Conservation (phyloP, 2,797 vertebrate species). For the Premnoplex brunnescens region DNA sequence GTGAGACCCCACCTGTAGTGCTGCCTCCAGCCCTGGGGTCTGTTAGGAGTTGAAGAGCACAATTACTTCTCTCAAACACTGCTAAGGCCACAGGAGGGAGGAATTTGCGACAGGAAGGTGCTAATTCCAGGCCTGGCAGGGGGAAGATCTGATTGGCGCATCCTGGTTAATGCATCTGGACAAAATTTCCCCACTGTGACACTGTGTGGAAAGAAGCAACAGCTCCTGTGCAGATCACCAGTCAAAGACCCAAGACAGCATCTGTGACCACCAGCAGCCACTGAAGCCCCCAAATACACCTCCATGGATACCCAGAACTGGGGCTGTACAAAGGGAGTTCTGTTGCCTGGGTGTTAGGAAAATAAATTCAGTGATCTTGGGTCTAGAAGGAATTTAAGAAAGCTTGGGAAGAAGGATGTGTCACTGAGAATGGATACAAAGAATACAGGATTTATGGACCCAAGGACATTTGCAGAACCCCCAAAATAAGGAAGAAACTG, state of each 20-base stretch:
- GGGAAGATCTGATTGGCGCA: background rate
- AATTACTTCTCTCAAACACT: background rate
- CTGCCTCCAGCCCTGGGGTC: background rate
- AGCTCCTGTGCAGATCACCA: accelerated
- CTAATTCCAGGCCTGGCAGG: background rate
- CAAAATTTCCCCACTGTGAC: background rate
- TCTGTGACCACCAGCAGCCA: background rate
- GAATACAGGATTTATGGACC: background rate
- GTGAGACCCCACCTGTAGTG: background rate
- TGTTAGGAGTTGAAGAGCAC: accelerated
- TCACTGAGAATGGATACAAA: accelerated
- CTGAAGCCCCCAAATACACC: accelerated
- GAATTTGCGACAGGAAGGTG: too few species aligned
- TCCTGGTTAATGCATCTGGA: accelerated
- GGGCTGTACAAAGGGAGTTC: background rate
- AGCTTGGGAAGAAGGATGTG: background rate
- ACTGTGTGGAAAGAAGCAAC: background rate
- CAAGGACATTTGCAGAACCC: accelerated
- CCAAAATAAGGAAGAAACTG: background rate
- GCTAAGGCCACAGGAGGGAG: accelerated
- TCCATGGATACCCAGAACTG: background rate
- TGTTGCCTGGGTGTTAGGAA: background rate
- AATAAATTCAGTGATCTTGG: accelerated
- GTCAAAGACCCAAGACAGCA: background rate
- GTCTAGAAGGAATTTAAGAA: accelerated